phyloP scores from a whole-genome alignment of 2,888 invertebrate species.

The Trachelus tabidus region DNA sequence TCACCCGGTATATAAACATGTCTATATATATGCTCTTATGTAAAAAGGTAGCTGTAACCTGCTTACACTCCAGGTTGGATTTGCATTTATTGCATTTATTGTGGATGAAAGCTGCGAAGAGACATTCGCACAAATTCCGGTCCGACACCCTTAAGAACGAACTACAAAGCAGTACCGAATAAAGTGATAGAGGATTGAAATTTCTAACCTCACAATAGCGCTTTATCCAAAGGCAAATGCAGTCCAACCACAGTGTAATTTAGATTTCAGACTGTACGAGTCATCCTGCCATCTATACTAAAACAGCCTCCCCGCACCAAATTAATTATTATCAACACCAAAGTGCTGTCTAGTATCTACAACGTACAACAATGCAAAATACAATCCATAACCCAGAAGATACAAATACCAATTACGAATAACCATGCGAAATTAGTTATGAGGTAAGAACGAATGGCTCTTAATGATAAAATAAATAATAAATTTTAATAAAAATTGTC shows the following conservation, averaged over 20 bases:
- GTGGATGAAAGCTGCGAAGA: not conserved
- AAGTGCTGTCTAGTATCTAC: not conserved
- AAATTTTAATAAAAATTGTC: slow-evolving; percentile 30
- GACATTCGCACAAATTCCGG: not conserved
- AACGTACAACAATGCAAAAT: not conserved
- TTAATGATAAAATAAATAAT: not conserved
- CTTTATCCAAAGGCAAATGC: not conserved
- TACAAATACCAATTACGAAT: not conserved
- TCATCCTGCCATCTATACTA: not conserved
- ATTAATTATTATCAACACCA: not conserved
- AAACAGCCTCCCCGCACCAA: not conserved
- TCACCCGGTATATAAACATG: no score
- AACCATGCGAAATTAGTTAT: not conserved
- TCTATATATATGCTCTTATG: no score
- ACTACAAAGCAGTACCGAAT: no score
- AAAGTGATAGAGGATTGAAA: not conserved
- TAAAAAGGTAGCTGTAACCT: no score
- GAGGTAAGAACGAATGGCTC: not conserved
- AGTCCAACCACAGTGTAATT: not conserved
- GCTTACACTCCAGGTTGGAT: no score
- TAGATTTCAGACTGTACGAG: not conserved
- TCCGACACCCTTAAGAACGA: not conserved
- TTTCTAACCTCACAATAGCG: not conserved
- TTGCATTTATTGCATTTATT: not conserved
- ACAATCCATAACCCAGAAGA: not conserved